Percentiles rank a stretch among this genome's conserved stretches.
Evolutionary conservation across 2,797 vertebrate species (phyloP).

Genomic region (Phrynocephalus vlangalii): DNA sequence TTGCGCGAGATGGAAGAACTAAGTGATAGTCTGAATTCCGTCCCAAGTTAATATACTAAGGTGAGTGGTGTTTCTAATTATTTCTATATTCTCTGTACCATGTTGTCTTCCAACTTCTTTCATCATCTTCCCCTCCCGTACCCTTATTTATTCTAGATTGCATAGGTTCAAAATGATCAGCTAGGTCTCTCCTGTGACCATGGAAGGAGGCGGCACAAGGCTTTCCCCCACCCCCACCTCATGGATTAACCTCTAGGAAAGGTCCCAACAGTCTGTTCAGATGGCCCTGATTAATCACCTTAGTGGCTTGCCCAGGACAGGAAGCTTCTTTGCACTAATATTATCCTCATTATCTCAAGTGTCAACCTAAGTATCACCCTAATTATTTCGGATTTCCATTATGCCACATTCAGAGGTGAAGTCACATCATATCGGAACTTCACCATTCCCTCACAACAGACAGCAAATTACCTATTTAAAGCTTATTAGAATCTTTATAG

Average conservation of each 20-base stretch:
- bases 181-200: not conserved
- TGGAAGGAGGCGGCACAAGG: constrained; percentile 12
- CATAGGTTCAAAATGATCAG: not conserved
- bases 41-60: constrained; percentile 6
- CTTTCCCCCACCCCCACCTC: not conserved
- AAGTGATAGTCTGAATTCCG: not conserved
- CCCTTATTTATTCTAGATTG: not conserved
- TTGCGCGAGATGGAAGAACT: not conserved
- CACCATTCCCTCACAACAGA: not conserved
- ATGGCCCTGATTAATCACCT: constrained; percentile 23
- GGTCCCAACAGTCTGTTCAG: not conserved
- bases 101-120: no score
- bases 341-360: not conserved
- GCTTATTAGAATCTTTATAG: not conserved
- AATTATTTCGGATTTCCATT: not conserved
- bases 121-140: not conserved
- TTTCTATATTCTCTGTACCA: not conserved
- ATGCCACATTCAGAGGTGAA: not conserved
- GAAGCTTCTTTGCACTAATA: not conserved
- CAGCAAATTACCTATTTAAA: not conserved
- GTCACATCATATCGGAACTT: not conserved
- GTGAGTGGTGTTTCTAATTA: not conserved
- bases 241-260: not conserved
- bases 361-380: not conserved
- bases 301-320: not conserved